Conservation (phyloP, 2,888 invertebrate genomes). For the Melangyna quadrimaculata region DNA sequence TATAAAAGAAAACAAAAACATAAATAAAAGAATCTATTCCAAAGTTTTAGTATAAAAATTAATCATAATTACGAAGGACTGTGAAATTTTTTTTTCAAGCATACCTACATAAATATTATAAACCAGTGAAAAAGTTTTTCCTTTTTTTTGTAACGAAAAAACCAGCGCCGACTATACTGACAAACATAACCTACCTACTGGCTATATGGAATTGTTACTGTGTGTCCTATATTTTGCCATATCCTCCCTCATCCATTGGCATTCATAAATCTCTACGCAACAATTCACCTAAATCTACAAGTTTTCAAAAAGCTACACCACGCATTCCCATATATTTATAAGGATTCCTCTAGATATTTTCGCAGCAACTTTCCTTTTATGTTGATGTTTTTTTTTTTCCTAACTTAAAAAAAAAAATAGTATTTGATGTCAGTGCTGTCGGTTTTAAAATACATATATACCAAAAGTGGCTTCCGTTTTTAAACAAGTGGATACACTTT, state of each 20-base stretch:
- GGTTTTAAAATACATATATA: background rate
- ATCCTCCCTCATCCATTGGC: background rate
- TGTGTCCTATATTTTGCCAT: background rate
- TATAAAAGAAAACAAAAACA: background rate
- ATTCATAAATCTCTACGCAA: conserved; percentile 57
- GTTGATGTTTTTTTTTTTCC: background rate
- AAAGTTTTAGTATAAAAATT: conserved; percentile 53
- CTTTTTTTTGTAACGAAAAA: background rate
- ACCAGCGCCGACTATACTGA: background rate
- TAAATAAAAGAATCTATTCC: conserved; percentile 24
- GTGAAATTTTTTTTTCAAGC: conserved; percentile 24
- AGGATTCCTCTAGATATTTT: conserved; percentile 1
- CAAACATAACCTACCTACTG: background rate
- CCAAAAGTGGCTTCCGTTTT: background rate
- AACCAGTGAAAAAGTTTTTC: conserved; percentile 31
- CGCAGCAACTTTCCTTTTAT: background rate
- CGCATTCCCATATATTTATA: background rate
- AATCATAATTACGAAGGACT: conserved; percentile 55
- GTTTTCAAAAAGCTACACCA: conserved; percentile 23
- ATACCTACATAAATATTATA: conserved; percentile 21
- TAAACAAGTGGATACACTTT: too few relatives aligned
- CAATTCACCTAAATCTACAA: conserved; percentile 57
- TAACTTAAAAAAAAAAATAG: background rate
- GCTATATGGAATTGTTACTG: background rate
- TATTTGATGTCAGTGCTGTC: background rate